A percentile compares a stretch with the other conserved stretches of the same genome.
phyloP scores from a whole-genome alignment of 2,797 vertebrate species.

The Oreortyx pictus region DNA sequence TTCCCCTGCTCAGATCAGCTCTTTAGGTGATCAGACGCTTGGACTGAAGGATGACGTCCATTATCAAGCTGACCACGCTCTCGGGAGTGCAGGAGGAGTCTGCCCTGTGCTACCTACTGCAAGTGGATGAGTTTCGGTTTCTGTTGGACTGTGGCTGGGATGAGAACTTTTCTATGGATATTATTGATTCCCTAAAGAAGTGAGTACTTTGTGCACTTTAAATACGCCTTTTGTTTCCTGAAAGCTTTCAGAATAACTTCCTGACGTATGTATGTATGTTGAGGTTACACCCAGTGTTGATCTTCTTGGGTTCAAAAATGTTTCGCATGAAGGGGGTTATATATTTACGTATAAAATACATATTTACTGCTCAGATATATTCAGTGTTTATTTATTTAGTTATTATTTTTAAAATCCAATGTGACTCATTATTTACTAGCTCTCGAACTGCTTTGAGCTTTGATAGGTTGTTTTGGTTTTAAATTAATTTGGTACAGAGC shows the following conservation, averaged over 20 bases:
- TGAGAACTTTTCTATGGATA: conserved; percentile 97
- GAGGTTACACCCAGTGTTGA: background rate
- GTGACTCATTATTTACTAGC: background rate
- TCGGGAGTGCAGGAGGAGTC: conserved; percentile 98
- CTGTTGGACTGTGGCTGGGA: conserved; percentile 98
- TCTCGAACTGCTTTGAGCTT: background rate
- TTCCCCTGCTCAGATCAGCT: conserved; percentile 26
- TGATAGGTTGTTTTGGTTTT: background rate
- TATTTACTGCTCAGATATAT: background rate
- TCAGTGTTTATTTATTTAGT: rapidly evolving
- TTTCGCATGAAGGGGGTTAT: background rate
- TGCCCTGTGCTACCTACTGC: conserved; percentile 96
- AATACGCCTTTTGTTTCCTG: background rate
- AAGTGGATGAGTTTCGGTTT: conserved; percentile 98
- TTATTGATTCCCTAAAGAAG: conserved; percentile 97
- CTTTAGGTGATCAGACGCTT: background rate
- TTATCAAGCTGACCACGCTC: conserved; percentile 97
- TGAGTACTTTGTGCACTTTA: conserved; percentile 67
- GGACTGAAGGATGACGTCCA: conserved; percentile 91
- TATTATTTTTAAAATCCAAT: background rate
- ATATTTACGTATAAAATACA: too few relatives aligned
- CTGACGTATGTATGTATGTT: rapidly evolving
- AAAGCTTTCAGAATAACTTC: background rate
- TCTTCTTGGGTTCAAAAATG: background rate
- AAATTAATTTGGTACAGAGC: background rate